These are phyloP conservation scores for Eupeodes luniger DNA, from an alignment of 2,888 invertebrate species.

Conservation along the genomic window DNA sequence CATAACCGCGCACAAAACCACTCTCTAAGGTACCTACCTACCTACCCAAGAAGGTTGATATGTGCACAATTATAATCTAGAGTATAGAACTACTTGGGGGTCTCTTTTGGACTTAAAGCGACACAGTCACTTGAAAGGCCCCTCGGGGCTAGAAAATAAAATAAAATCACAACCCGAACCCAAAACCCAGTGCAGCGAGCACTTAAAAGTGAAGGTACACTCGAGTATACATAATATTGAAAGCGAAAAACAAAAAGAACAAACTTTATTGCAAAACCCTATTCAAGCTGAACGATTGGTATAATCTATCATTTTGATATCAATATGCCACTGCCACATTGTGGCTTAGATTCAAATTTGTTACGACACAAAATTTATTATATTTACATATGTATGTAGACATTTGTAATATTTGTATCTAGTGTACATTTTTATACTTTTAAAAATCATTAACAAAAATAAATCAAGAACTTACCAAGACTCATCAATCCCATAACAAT, in stretches of 20 bases:
- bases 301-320: constrained; percentile 41
- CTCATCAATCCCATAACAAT: constrained; percentile 78
- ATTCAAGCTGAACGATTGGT: constrained; percentile 56
- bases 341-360: constrained; percentile 40
- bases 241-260: not conserved
- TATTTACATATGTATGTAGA: not conserved
- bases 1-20: constrained; percentile 25
- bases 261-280: constrained; percentile 59
- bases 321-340: constrained; percentile 50
- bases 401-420: not conserved
- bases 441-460: not conserved
- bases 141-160: constrained; percentile 37
- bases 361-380: constrained; percentile 25
- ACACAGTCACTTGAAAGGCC: constrained; percentile 43
- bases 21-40: constrained; percentile 52
- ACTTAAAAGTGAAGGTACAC: constrained; percentile 63
- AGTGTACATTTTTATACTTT: not conserved
- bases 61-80: constrained; percentile 45
- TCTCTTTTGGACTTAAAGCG: constrained; percentile 16
- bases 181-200: constrained; percentile 24
- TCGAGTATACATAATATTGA: not conserved
- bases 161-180: not conserved
- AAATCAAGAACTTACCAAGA: constrained; percentile 79
- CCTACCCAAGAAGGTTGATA: constrained; percentile 58
- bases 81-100: constrained; percentile 60